A percentile compares a stretch with the other conserved stretches of the same genome.
Evolutionary conservation across 2,113 vertebrate species (phyloP).

Genomic region (Melanocharis versteri): DNA sequence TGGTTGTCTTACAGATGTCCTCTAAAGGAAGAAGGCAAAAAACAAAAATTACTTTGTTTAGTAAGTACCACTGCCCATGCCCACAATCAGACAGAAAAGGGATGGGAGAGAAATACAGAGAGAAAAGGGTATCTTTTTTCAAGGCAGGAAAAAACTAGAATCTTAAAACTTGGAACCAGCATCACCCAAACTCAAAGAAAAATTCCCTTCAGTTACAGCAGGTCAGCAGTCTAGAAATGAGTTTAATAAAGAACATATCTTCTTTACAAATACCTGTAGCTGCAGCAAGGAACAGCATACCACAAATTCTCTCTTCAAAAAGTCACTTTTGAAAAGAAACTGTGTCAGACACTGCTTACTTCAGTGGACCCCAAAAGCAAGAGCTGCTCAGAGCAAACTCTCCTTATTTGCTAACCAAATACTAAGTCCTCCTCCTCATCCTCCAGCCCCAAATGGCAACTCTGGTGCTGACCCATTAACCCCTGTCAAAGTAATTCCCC

Average conservation of each 20-base stretch:
- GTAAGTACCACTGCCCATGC: not conserved
- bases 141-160: not conserved
- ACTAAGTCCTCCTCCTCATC: not conserved
- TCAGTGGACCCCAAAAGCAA: not conserved
- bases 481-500: not conserved
- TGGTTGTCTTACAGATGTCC: not conserved
- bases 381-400: not conserved
- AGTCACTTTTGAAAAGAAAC: not conserved
- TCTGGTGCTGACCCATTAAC: not conserved
- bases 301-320: not conserved
- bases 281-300: not conserved
- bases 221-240: rapidly evolving
- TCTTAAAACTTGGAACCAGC: not conserved
- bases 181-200: not conserved
- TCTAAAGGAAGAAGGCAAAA: not conserved
- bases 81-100: not conserved
- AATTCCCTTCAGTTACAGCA: not conserved
- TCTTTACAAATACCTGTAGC: not conserved
- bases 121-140: not conserved
- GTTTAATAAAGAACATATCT: not conserved
- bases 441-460: not conserved
- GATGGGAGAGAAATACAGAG: not conserved
- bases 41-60: not conserved
- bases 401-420: not conserved
- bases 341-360: not conserved